Base-by-base conservation (phyloP, 2,888 invertebrate genomes). In the Spodoptera exigua region DNA sequence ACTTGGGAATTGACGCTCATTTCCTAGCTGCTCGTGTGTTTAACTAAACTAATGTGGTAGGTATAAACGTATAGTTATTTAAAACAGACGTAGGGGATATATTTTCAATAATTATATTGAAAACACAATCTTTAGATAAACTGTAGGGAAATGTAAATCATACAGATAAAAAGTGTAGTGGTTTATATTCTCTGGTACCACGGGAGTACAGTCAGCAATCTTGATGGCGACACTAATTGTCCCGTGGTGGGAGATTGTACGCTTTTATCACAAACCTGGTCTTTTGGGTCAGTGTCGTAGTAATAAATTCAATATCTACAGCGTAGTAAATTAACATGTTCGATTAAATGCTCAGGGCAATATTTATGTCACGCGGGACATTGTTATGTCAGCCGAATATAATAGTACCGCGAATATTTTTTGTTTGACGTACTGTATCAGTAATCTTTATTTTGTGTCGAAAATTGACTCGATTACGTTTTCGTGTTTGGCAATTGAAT, bases 171-270 rank as follows among this genome's bases (percentile, higher is more conserved):
- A n/a, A n/a, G n/a, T n/a, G n/a, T n/a, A n/a, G n/a, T n/a, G n/a
- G n/a, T n/a, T n/a, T n/a, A n/a, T n/a, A n/a, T n/a, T n/a, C n/a
- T n/a, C n/a, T 32, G 27, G 54, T 49, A 55, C 60, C 61, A 61
- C 72, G 62, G 81, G 83, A 87, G 87, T 86, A 87, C 81, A 81
- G 82, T 70, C 65, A 78, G 78, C 77, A 82, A 88, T 87, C 87
- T 87, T 87, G 87, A 88, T 88, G 87, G 83, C 81, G 74, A 79
- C 79, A 80, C 87, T 89, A 89, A 90, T 89, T 90, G 86, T 80
- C 76, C 78, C 69, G 79, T 77, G 79, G 61, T 53, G 58, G 48
- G 64, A 41, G 40, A 46, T 61, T 69, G 57, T 61, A 67, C 57
- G 60, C 18, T 67, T 75, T 67, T 64, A 59, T 61, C 45, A 58